Evolutionary conservation across 2,113 vertebrate genomes (phyloP), one percentile per base, ranked within the genome.

Genomic region (Phaethornis superciliosus): DNA sequence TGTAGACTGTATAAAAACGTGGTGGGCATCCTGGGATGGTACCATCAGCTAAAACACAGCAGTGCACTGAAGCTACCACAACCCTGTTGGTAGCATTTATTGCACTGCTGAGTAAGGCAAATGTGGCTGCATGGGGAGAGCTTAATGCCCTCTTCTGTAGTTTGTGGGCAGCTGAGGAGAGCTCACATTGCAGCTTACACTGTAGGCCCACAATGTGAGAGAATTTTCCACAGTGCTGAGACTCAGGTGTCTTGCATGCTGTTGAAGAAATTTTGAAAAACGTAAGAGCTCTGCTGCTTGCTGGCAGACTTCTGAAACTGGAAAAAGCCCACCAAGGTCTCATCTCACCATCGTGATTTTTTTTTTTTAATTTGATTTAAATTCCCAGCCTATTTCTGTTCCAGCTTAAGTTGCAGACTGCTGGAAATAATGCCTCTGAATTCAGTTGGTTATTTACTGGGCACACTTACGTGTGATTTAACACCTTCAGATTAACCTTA

Each of bases 361-460:
- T 40, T 54, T 65, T 40, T 32, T 49, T 21, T 49, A 19, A 54
- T 52, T 62, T 55, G 21, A 51, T 80, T 92, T 51, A 44, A 80
- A 81, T 76, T 64, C 47, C 28, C 46, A 46, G 19, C 15, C 7
- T 78, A 4, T 60, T 60, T 87, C 60, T 54, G 6, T 32, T 75
- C 49, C 27, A 79, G 28, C 10, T 60, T 59, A 46, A 89, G 55
- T 21, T 52, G 55, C 7, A 2, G 33, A 9, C 44, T 89, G 54
- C 55, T 92, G 77, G 68, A 87, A 89, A 72, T 56, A 64, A 54
- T 28, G 46, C 33, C 22, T 6, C 77, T 81, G 72, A 75, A 71
- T 81, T 96, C 93, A 96, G 92, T 90, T 97, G 96, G 93, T 96
- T 83, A 81, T 93, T 97, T 97, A 97, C 35, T 81, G 95, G 95